Percentiles rank a stretch among this genome's conserved stretches.
Conservation (phyloP, 2,797 vertebrate species). For the Coilia nasus region DNA sequence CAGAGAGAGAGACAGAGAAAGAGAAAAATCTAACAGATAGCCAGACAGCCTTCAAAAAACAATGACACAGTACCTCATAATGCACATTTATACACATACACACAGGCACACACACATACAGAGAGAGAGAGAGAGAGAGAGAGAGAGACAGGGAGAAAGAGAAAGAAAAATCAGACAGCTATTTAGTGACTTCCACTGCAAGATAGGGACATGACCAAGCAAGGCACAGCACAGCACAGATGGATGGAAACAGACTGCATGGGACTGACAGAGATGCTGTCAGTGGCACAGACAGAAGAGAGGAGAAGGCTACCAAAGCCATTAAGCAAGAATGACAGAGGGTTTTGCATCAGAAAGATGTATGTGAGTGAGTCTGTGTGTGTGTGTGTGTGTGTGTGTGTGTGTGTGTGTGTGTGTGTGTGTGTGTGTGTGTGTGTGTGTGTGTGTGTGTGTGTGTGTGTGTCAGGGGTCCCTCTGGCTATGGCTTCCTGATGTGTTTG, state of each 20-base stretch:
- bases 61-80: background rate
- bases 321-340: constrained; percentile 22
- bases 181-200: background rate
- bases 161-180: background rate
- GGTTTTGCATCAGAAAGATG: constrained; percentile 23
- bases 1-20: background rate
- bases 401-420: background rate
- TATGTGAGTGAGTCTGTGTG: background rate
- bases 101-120: background rate
- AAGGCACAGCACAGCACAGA: constrained; percentile 23
- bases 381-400: background rate
- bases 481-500: constrained; percentile 81
- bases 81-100: background rate
- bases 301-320: background rate
- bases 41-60: constrained; percentile 59
- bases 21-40: too few species aligned
- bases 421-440: constrained; percentile 9
- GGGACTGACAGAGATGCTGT: background rate
- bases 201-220: constrained; percentile 5
- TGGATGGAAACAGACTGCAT: constrained; percentile 51
- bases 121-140: background rate
- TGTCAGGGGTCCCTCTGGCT: constrained; percentile 73
- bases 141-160: constrained; percentile 24
- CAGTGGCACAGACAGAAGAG: background rate
- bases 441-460: constrained; percentile 40